A percentile compares a stretch with the other conserved stretches of the same genome.
These are phyloP conservation scores for Fulmarus glacialis DNA, from an alignment of 2,113 vertebrate genomes.

Conservation along the genomic window DNA sequence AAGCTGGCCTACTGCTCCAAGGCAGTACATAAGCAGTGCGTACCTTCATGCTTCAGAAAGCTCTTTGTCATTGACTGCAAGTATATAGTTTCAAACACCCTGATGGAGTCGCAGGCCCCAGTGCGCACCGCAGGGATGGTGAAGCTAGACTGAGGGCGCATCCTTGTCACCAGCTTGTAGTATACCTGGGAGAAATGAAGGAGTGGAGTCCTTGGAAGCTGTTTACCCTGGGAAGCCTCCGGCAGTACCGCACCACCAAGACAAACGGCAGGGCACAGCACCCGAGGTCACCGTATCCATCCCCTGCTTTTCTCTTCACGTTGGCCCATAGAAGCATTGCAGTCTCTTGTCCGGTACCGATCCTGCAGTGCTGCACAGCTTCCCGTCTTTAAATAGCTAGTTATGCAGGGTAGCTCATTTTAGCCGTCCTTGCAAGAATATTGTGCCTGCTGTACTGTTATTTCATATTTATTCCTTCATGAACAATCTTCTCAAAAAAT, in stretches of 20 bases:
- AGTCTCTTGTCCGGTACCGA: background rate
- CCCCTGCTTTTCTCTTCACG: background rate
- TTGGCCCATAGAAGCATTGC: rapidly evolving
- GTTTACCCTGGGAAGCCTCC: background rate
- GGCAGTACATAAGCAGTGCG: background rate
- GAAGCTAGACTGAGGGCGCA: background rate
- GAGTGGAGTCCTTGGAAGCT: background rate
- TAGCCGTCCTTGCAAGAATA: background rate
- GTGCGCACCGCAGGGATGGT: too few relatives aligned
- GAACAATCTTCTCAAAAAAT: background rate
- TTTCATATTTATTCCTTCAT: background rate
- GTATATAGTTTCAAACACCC: background rate
- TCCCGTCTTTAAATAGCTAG: background rate
- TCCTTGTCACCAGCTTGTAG: background rate
- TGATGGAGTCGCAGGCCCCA: background rate
- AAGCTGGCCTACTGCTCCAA: background rate
- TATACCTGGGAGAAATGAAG: background rate
- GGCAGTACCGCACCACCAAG: rapidly evolving
- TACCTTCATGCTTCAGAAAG: background rate
- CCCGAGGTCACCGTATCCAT: background rate
- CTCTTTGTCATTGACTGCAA: background rate
- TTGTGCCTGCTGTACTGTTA: background rate
- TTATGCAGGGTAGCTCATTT: background rate
- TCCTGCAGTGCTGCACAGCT: background rate
- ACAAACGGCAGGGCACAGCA: background rate